Evolutionary conservation across 1,140 invertebrate species (phyloP), one percentile per base, ranked within the genome.

Genomic region (Anagrus nilaparvatae): DNA sequence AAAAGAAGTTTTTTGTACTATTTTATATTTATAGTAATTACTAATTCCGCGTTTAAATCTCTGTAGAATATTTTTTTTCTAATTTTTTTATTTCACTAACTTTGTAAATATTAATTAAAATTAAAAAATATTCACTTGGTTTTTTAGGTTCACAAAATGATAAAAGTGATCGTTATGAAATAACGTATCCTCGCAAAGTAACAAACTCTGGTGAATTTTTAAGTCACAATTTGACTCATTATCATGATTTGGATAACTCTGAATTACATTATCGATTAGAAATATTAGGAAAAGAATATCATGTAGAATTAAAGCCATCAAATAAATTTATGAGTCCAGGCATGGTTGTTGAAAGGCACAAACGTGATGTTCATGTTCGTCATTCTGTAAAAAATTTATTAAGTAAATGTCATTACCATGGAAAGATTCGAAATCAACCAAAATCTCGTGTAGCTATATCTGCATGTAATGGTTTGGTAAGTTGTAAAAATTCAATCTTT

Each of bases 381-480:
- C 56, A 55, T 6, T 58, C 62, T 47, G 65, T 72, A 19, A 70
- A 61, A 44, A 54, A 64, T 42, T 53, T 56, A 30, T 62, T 69
- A 19, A 70, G 70, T 13, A 69, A 73, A 39, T 89, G 87, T 58
- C 83, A 88, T 66, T 88, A 80, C 61, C 77, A 76, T 29, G 87
- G 87, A 40, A 66, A 75, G 45, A 71, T 89, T 40, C 66, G 74
- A 33, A 81, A 79, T 17, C 75, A 84, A 34, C 59, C 64, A 2
- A 55, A 70, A 37, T 85, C 84, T 16, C 72, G 64, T 33, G 80
- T 85, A 24, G 83, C 85, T 23, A 59, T 90, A 18, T 86, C 84
- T 10, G 75, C 84, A 5, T 90, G 86, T 60, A 72, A 85, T 56
- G 86, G 87, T 58, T 62, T 90, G 75, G 87, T 89, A 69, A 84